These are phyloP conservation scores for Leptobrachium ailaonicum DNA, from an alignment of 2,113 vertebrate genomes.

Conservation along the genomic window DNA sequence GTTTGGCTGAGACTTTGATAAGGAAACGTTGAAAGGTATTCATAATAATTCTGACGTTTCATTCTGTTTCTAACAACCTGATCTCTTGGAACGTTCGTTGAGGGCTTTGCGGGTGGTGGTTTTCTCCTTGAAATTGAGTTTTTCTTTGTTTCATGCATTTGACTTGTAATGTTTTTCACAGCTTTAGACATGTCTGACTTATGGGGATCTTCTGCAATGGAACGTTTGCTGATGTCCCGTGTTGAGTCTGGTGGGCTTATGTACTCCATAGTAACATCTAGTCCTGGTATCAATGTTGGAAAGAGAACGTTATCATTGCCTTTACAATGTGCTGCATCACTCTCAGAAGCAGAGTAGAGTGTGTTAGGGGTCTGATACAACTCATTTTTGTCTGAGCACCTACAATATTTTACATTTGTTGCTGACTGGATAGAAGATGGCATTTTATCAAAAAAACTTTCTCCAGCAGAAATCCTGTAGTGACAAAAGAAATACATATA, in stretches of 20 bases:
- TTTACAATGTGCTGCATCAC: slow-evolving; percentile 65
- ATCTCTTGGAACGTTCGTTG: slow-evolving; percentile 36
- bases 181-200: slow-evolving; percentile 3
- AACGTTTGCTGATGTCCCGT: slow-evolving; percentile 52
- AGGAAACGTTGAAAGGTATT: slow-evolving; percentile 54
- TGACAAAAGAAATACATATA: slow-evolving; percentile 23
- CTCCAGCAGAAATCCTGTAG: slow-evolving; percentile 77
- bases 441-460: slow-evolving; percentile 81
- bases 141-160: slow-evolving; percentile 22
- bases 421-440: slow-evolving; percentile 54
- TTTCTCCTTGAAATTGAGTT: slow-evolving; percentile 26
- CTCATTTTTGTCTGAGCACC: slow-evolving; percentile 60
- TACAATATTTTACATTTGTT: slow-evolving; percentile 66
- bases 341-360: slow-evolving; percentile 44
- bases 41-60: slow-evolving; percentile 63
- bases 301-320: slow-evolving; percentile 59
- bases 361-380: slow-evolving; percentile 48
- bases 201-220: slow-evolving; percentile 30
- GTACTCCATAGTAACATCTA: slow-evolving; percentile 82
- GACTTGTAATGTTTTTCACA: slow-evolving; percentile 30
- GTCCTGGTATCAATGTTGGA: slow-evolving; percentile 73
- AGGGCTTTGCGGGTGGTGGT: slow-evolving; percentile 9
- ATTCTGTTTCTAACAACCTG: slow-evolving; percentile 41
- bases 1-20: slow-evolving; percentile 74
- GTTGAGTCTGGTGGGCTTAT: slow-evolving; percentile 60